These are phyloP conservation scores for Onychostoma macrolepis DNA, from an alignment of 2,113 vertebrate genomes.

Conservation along the genomic window DNA sequence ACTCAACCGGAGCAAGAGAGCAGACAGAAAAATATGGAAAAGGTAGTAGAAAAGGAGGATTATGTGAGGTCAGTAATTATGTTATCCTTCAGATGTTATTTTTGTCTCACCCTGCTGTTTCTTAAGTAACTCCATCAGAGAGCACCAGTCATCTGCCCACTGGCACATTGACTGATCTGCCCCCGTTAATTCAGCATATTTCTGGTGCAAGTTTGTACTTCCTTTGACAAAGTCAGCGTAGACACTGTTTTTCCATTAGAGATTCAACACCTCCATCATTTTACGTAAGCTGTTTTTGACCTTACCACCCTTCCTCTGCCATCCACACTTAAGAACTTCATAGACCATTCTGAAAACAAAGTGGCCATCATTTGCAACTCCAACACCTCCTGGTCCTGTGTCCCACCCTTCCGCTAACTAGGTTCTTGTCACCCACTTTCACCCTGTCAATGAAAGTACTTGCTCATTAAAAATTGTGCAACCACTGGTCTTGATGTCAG, in stretches of 20 bases:
- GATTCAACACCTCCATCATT: slow-evolving; percentile 11
- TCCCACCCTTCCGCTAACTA: background rate
- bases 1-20: background rate
- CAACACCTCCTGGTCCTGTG: background rate
- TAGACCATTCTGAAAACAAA: slow-evolving; percentile 13
- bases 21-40: background rate
- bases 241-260: slow-evolving; percentile 27
- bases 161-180: background rate
- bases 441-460: background rate
- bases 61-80: background rate
- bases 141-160: background rate
- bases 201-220: slow-evolving; percentile 4
- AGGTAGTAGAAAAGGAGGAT: background rate
- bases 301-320: background rate
- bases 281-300: background rate
- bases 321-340: background rate
- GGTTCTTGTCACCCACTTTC: background rate
- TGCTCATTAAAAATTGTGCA: background rate
- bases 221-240: background rate
- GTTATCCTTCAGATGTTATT: background rate
- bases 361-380: background rate
- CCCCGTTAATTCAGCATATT: background rate
- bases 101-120: background rate
- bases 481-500: background rate
- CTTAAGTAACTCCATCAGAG: background rate